Evolutionary conservation across 2,113 vertebrate genomes (phyloP).

Genomic region (Rhizomys pruinosus): DNA sequence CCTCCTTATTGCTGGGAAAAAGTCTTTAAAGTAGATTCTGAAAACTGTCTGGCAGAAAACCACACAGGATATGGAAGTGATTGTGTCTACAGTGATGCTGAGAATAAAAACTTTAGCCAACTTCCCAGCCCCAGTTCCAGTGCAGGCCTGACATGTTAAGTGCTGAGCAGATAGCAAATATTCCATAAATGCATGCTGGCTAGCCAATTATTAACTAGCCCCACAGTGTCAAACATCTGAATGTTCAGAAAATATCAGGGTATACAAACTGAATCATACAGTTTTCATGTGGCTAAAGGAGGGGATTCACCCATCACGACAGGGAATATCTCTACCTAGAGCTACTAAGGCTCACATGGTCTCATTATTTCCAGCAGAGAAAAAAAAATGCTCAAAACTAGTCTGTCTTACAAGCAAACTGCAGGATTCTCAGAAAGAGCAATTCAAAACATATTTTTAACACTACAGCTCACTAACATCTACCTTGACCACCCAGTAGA

Average conservation of each 20-base stretch:
- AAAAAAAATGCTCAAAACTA: background rate
- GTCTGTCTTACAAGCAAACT: background rate
- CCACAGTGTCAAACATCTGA: background rate
- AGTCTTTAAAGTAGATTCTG: background rate
- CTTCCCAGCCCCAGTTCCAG: background rate
- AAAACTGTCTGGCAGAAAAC: background rate
- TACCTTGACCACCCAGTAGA: background rate
- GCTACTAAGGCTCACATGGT: background rate
- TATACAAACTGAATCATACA: background rate
- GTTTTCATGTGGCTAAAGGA: background rate
- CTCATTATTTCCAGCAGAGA: constrained; percentile 1
- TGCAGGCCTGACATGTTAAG: background rate
- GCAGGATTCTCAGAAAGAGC: constrained; percentile 2
- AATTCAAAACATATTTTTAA: constrained; percentile 7
- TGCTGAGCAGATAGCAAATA: background rate
- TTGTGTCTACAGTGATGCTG: background rate
- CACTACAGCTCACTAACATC: background rate
- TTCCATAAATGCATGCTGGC: background rate
- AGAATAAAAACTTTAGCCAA: constrained; percentile 15
- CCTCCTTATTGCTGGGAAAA: background rate
- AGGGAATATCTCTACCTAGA: background rate
- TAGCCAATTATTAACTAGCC: background rate
- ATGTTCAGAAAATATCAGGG: background rate
- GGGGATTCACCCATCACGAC: background rate
- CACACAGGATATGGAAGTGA: background rate